Evolutionary conservation across 2,797 vertebrate species (phyloP).

Genomic region (Pseudochromis fuscus): DNA sequence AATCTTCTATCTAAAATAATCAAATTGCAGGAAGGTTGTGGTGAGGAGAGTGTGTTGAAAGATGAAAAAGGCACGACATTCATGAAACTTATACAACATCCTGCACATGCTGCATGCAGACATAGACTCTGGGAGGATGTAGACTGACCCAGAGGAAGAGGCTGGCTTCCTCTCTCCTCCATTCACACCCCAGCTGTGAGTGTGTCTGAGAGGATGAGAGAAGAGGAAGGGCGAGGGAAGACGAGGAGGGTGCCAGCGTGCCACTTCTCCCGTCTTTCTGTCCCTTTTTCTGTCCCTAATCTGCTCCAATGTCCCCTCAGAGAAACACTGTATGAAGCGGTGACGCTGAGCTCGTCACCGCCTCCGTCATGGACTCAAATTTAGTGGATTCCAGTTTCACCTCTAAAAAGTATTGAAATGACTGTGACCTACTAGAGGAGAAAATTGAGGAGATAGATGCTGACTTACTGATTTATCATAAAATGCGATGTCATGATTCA

Average conservation of each 20-base stretch:
- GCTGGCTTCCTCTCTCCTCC: conserved; percentile 55
- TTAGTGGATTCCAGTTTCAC: conserved; percentile 53
- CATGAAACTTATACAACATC: conserved; percentile 5
- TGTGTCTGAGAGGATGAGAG: conserved; percentile 62
- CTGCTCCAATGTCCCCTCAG: conserved; percentile 55
- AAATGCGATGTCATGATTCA: conserved; percentile 55
- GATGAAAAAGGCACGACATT: too few relatives aligned
- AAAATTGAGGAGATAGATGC: conserved; percentile 31
- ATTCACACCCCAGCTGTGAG: conserved; percentile 74
- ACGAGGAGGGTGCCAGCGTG: conserved; percentile 35
- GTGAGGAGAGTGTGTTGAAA: too few relatives aligned
- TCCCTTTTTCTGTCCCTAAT: conserved; percentile 35
- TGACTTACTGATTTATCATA: conserved; percentile 40
- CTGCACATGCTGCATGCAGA: conserved; percentile 5
- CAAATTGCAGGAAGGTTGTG: too few relatives aligned
- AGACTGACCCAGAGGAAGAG: conserved; percentile 73
- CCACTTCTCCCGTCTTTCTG: conserved; percentile 39
- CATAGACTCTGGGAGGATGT: conserved; percentile 54
- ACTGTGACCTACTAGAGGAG: conserved; percentile 22
- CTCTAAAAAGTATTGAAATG: conserved; percentile 37
- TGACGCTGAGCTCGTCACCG: conserved; percentile 41
- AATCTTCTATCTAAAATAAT: too few relatives aligned
- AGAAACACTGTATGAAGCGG: conserved; percentile 29
- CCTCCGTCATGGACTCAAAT: conserved; percentile 47
- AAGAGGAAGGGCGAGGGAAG: conserved; percentile 25